Conservation (phyloP, 2,888 invertebrate species). For the Tribolium freemani region DNA sequence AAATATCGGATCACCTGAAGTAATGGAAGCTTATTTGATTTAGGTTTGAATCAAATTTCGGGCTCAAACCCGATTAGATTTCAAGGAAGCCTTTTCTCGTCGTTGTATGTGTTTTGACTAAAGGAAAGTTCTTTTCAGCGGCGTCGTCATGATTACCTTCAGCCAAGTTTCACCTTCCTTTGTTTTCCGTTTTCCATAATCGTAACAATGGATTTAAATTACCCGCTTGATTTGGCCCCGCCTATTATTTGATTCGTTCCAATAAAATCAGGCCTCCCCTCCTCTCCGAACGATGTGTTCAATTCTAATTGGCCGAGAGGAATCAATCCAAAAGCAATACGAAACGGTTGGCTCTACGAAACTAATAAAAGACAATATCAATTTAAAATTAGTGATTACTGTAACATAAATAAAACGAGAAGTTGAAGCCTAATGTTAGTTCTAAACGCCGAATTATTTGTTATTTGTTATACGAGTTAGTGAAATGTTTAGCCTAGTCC, state of each 20-base stretch:
- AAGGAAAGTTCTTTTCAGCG: constrained; percentile 13
- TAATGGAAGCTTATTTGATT: too few species aligned
- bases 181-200: constrained; percentile 1
- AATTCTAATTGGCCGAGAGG: constrained; percentile 10
- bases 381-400: constrained; percentile 20
- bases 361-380: constrained; percentile 50
- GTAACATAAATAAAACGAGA: constrained; percentile 4
- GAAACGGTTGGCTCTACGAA: constrained; percentile 29
- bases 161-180: neutral
- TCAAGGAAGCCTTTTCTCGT: constrained; percentile 16
- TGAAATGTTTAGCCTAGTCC: constrained; percentile 4
- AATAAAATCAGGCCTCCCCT: neutral
- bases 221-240: constrained; percentile 10
- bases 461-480: constrained; percentile 39
- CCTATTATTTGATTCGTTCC: constrained; percentile 18
- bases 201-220: constrained; percentile 13
- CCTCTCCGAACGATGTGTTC: constrained; percentile 39
- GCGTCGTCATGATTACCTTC: constrained; percentile 14
- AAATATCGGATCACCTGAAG: too few species aligned
- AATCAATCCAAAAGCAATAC: constrained; percentile 47
- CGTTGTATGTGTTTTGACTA: neutral
- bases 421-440: constrained; percentile 34
- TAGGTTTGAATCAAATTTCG: too few species aligned
- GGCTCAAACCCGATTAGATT: neutral
- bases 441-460: constrained; percentile 52